Percentiles rank a stretch among this genome's conserved stretches.
These are phyloP conservation scores for Pristiophorus japonicus DNA, from an alignment of 2,113 vertebrate genomes.

Conservation along the genomic window DNA sequence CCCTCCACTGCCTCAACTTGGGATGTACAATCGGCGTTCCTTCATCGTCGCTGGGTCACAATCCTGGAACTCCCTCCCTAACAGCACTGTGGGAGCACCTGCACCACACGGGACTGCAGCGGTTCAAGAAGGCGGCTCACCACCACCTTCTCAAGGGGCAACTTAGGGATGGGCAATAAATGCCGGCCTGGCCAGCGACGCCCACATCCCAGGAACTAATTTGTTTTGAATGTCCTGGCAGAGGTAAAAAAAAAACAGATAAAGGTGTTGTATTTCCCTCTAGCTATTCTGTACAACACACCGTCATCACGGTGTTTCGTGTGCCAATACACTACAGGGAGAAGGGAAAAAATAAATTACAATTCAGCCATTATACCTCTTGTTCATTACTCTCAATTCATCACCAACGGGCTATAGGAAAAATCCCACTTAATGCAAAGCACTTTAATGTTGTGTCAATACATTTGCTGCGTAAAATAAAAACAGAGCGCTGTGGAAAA, in stretches of 20 bases:
- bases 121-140: background rate
- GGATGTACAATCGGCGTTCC: background rate
- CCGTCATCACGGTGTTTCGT: too few relatives aligned
- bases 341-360: background rate
- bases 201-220: too few relatives aligned
- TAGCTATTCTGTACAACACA: background rate
- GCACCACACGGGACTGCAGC: background rate
- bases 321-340: background rate
- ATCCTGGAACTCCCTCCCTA: background rate
- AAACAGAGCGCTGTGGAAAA: background rate
- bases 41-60: background rate
- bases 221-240: background rate
- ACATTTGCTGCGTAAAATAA: background rate
- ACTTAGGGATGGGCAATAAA: background rate
- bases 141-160: background rate
- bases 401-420: background rate
- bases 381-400: background rate
- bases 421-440: background rate
- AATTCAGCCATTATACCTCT: background rate
- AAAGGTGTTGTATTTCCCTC: background rate
- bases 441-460: background rate
- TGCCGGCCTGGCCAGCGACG: background rate
- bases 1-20: background rate
- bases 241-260: background rate
- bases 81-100: background rate